Conservation (phyloP, 2,113 vertebrate species). For the Lathamus discolor region DNA sequence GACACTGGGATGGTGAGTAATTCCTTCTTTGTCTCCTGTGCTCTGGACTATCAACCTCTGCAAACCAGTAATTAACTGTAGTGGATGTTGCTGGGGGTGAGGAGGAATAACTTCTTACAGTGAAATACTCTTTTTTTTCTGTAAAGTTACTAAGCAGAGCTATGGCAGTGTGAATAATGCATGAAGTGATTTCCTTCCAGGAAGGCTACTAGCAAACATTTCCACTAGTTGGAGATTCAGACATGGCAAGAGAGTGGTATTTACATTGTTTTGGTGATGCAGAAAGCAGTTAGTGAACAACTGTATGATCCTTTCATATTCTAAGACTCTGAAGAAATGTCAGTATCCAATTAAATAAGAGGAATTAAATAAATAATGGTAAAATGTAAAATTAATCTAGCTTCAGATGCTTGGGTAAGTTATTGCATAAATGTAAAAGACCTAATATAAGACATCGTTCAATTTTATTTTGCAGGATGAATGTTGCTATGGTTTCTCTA, state of each 20-base stretch:
- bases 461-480: not conserved
- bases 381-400: not conserved
- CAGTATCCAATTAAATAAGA: not conserved
- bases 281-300: not conserved
- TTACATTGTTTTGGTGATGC: not conserved
- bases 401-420: not conserved
- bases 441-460: not conserved
- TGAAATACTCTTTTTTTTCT: not conserved
- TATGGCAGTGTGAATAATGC: not conserved
- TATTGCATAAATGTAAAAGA: not conserved
- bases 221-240: not conserved
- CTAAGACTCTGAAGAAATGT: not conserved
- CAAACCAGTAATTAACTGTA: not conserved
- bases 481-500: not conserved
- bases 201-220: not conserved
- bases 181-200: conserved; percentile 11
- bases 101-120: not conserved
- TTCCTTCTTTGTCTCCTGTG: not conserved
- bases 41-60: not conserved
- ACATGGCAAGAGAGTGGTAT: not conserved
- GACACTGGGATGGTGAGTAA: not conserved
- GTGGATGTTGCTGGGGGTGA: not conserved
- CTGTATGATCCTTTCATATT: not conserved
- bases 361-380: not conserved
- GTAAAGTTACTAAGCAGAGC: not conserved